Percentiles rank a stretch among this genome's conserved stretches.
These are phyloP conservation scores for Corticium candelabrum DNA, from an alignment of 37 sponge, comb jelly and placozoan genomes.

Conservation along the genomic window DNA sequence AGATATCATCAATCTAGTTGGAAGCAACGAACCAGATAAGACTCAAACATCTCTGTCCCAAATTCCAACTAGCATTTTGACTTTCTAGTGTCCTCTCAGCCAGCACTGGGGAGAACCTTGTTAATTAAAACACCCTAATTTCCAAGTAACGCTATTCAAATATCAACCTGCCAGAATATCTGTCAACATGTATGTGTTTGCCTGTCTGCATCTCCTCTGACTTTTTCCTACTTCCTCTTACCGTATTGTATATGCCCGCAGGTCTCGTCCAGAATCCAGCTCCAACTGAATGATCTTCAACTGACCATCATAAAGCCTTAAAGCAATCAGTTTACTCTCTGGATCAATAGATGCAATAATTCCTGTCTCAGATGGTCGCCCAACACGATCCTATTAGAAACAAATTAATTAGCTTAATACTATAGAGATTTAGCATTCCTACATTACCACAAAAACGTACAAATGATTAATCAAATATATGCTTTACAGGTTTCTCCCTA, in stretches of 20 bases:
- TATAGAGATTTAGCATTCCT: background rate
- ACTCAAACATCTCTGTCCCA: no score
- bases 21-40: no score
- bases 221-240: slow-evolving; percentile 6
- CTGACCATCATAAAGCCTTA: slow-evolving; percentile 64
- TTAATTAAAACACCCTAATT: no score
- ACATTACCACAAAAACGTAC: no score
- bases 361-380: slow-evolving; percentile 42
- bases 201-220: slow-evolving; percentile 18
- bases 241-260: slow-evolving; percentile 67
- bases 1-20: no score
- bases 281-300: slow-evolving; percentile 66
- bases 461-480: no score
- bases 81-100: no score
- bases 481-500: no score
- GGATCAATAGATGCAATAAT: slow-evolving; percentile 68
- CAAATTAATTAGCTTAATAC: background rate
- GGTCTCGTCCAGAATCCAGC: slow-evolving; percentile 48
- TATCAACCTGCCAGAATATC: no score
- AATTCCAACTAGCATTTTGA: no score
- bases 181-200: slow-evolving; percentile 21
- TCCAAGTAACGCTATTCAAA: no score
- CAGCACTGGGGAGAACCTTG: no score
- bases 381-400: slow-evolving; percentile 42
- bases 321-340: slow-evolving; percentile 45